phyloP scores from a whole-genome alignment of 2,797 vertebrate genomes.

The Danio albolineatus region DNA sequence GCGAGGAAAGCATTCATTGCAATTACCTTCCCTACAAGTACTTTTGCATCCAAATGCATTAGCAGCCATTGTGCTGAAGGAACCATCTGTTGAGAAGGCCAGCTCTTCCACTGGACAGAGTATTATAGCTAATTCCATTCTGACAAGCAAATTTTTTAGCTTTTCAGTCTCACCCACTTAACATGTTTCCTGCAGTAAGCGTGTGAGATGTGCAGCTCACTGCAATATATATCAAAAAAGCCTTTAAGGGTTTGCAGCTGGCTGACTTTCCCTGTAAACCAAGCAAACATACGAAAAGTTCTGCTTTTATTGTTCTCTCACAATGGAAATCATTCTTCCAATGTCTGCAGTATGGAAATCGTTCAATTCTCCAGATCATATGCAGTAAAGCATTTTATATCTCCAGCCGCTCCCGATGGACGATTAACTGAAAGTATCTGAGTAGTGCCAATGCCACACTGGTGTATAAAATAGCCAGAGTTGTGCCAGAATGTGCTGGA shows the following conservation, averaged over 20 bases:
- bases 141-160: constrained; percentile 71
- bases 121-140: constrained; percentile 69
- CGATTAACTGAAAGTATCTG: constrained; percentile 29
- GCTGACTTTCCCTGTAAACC: constrained; percentile 43
- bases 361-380: constrained; percentile 19
- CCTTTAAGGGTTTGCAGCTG: constrained; percentile 52
- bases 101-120: constrained; percentile 49
- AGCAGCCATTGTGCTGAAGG: constrained; percentile 50
- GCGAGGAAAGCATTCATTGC: constrained; percentile 41
- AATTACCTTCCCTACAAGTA: constrained; percentile 36
- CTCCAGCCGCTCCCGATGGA: constrained; percentile 30
- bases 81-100: constrained; percentile 64
- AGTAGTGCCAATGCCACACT: constrained; percentile 27
- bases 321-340: constrained; percentile 42
- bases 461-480: constrained; percentile 38
- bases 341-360: constrained; percentile 29
- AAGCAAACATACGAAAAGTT: constrained; percentile 65
- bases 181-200: constrained; percentile 71
- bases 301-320: constrained; percentile 52
- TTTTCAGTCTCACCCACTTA: constrained; percentile 73
- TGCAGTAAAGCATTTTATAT: constrained; percentile 32
- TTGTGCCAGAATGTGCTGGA: constrained; percentile 32
- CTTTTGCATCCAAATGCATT: constrained; percentile 31
- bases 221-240: constrained; percentile 65
- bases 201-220: constrained; percentile 68